Percentiles rank a stretch among this genome's conserved stretches.
Conservation (phyloP, 2,888 invertebrate species). For the Aricia artaxerxes region DNA sequence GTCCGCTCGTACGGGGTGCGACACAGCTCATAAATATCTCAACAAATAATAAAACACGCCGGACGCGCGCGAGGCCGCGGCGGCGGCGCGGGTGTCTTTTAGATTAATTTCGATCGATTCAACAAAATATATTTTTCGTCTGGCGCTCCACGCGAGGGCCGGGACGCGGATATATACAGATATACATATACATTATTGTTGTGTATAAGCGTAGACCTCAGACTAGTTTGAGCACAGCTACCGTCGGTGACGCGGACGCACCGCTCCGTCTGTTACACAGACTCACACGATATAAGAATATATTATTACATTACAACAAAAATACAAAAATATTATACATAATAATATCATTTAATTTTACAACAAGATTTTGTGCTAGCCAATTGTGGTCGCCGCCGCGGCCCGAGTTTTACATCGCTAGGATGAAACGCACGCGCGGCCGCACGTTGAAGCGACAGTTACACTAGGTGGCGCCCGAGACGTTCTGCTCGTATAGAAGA, state of each 20-base stretch:
- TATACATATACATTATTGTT: conserved; percentile 7
- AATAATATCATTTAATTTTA: background rate
- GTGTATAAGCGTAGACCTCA: conserved; percentile 5
- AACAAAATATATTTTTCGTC: background rate
- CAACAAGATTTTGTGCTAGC: background rate
- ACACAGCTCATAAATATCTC: conserved; percentile 25
- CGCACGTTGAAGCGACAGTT: background rate
- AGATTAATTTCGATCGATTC: background rate
- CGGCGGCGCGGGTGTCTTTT: background rate
- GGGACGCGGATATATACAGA: background rate
- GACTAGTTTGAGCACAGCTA: conserved; percentile 19
- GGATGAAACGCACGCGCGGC: conserved; percentile 19
- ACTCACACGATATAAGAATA: background rate
- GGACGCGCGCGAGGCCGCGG: background rate
- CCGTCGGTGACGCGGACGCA: background rate
- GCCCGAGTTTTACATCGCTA: conserved; percentile 19
- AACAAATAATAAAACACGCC: conserved; percentile 9
- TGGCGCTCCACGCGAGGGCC: background rate
- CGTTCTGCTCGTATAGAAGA: background rate
- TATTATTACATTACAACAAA: background rate
- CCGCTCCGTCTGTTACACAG: background rate
- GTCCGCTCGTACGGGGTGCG: background rate
- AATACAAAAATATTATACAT: background rate
- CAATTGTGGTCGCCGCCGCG: conserved; percentile 12
- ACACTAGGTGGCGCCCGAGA: background rate